Base-by-base conservation (phyloP, 92 coral and sea anemone genomes). In the Bergia puertoricense region DNA sequence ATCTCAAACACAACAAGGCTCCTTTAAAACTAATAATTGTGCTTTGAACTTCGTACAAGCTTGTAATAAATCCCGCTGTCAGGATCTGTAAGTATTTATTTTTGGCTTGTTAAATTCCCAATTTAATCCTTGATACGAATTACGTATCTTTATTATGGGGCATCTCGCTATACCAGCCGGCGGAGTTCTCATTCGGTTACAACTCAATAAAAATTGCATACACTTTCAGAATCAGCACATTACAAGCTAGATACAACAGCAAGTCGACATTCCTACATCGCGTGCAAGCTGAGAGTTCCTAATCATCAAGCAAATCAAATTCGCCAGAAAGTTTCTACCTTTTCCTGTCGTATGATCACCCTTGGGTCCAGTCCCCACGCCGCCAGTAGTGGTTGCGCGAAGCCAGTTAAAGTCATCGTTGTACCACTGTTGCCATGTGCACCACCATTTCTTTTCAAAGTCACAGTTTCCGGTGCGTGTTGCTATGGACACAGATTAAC, bases 261-360 rank as follows among this genome's bases (percentile, higher is more conserved):
- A 4, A 4, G 54, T 48, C 54, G 54, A 2, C 23, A 62, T 62
- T 59, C 6, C 68, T n/a, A 20, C 23, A 62, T 15, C 68, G 2
- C 22, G 23, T 51, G 68, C 68, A 15, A 20, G 5, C n/a, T 62
- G 3, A 51, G 57, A 51, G 74, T 67, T 67, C 37, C 74, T n/a
- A 65, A 15, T 1, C 4, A 15, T 65, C 71, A n/a, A 65, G 3
- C 74, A 67, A 22, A 6, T 67, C 74, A 67, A 51, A 51, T 51
- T 51, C 57, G 10, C 10, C 57, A 10, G 57, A 18, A 1, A 73
- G 15, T 42, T 10, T 48, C 54, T 80, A 91, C 93, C 93, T 87
- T 66, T 92, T 85, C 99, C 99, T 45, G 98, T 89, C 23, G 99
- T 97, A 90, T 95, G 98, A 81, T 97, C 99, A 10, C 96, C 95